A percentile compares a stretch with the other conserved stretches of the same genome.
Conservation (phyloP, 1,140 invertebrate species). For the Tetragnatha versicolor region DNA sequence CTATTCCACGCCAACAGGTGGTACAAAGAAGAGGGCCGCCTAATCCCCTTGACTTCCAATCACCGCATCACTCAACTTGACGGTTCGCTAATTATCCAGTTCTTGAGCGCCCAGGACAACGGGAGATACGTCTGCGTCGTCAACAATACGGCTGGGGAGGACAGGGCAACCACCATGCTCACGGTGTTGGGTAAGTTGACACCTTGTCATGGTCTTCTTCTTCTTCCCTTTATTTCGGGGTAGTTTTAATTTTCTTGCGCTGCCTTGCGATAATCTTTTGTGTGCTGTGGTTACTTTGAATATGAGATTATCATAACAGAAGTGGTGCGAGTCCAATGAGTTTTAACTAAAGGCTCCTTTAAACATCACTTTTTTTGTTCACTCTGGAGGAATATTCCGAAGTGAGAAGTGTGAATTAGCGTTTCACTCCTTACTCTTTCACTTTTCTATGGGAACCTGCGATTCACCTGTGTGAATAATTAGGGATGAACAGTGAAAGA, state of each 20-base stretch:
- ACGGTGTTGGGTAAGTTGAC: constrained; percentile 50
- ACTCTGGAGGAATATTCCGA: too few relatives aligned
- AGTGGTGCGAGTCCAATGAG: too few relatives aligned
- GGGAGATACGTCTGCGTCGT: constrained; percentile 64
- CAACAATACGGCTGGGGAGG: constrained; percentile 63
- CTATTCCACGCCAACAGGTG: constrained; percentile 48
- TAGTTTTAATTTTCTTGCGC: too few relatives aligned
- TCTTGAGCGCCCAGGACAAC: constrained; percentile 59
- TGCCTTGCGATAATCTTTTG: neutral
- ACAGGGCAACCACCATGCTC: constrained; percentile 53
- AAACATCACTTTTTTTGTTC: too few relatives aligned
- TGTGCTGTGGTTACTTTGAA: neutral
- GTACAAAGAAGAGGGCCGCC: constrained; percentile 55
- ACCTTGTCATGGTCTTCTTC: too few relatives aligned
- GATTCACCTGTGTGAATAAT: too few relatives aligned
- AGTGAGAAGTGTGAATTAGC: too few relatives aligned
- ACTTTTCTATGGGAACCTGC: too few relatives aligned
- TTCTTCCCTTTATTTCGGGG: too few relatives aligned
- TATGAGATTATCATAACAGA: neutral
- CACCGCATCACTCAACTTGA: constrained; percentile 41
- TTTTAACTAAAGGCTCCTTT: too few relatives aligned
- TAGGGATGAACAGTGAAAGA: too few relatives aligned
- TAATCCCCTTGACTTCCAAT: constrained; percentile 5
- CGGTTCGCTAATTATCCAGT: constrained; percentile 42
- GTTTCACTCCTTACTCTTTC: too few relatives aligned